phyloP scores from a whole-genome alignment of 2,888 invertebrate species.

The Phasia obesa region DNA sequence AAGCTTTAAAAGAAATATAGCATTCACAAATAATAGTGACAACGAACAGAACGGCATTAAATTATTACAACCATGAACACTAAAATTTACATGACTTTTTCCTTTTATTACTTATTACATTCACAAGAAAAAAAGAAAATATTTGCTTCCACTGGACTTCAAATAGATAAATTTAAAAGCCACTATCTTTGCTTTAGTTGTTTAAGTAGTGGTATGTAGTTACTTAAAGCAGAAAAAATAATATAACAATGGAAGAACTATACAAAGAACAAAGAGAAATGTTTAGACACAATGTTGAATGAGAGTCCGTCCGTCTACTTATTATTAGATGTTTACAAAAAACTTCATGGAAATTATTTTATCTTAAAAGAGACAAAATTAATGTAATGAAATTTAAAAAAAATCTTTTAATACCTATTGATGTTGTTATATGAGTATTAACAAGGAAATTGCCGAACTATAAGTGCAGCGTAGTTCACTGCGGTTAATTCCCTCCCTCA shows the following conservation, averaged over 20 bases:
- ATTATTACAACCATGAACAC: constrained; percentile 50
- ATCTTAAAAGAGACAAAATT: too few species aligned
- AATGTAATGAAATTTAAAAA: too few species aligned
- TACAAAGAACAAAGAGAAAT: background rate
- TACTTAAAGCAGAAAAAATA: background rate
- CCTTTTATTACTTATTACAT: background rate
- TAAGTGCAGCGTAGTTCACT: too few species aligned
- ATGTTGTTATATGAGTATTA: too few species aligned
- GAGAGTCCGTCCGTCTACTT: constrained; percentile 1
- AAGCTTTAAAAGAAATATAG: constrained; percentile 29
- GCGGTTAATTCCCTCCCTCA: too few species aligned
- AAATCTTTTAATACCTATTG: too few species aligned
- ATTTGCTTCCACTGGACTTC: constrained; percentile 10
- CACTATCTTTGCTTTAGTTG: constrained; percentile 48
- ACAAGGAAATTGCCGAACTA: too few species aligned
- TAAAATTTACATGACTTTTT: constrained; percentile 54
- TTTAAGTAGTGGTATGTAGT: background rate
- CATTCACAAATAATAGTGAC: background rate
- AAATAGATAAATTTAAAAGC: constrained; percentile 20
- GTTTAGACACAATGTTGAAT: background rate
- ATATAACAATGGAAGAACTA: background rate
- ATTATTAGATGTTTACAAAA: background rate
- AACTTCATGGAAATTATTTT: background rate
- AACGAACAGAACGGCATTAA: constrained; percentile 29
- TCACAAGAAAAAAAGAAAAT: background rate